Evolutionary conservation across 2,888 invertebrate species (phyloP).

Genomic region (Arrhopalites spinosus): DNA sequence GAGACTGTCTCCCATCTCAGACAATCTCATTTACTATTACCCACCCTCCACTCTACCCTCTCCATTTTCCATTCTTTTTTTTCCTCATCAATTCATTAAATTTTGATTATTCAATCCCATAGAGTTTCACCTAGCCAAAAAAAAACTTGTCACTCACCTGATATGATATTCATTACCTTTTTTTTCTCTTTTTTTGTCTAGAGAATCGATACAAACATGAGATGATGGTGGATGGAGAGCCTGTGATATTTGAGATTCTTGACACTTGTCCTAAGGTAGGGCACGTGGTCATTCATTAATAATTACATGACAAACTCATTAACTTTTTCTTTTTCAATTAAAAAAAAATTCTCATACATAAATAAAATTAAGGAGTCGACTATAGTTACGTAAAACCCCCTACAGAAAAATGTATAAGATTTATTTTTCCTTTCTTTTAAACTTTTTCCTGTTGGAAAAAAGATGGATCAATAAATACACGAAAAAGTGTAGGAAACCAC

Average conservation of each 20-base stretch:
- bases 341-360: neutral
- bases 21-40: too few species aligned
- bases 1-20: too few species aligned
- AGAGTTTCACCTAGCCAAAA: constrained; percentile 21
- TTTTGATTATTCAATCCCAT: constrained; percentile 31
- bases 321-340: neutral
- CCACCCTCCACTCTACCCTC: neutral
- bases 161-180: constrained; percentile 26
- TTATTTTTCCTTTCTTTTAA: too few species aligned
- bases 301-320: neutral
- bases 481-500: too few species aligned
- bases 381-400: too few species aligned
- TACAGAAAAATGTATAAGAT: too few species aligned
- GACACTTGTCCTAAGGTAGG: constrained; percentile 86
- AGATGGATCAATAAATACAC: too few species aligned
- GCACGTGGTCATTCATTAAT: too few species aligned
- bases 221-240: constrained; percentile 83
- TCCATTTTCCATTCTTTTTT: constrained; percentile 27
- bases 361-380: neutral
- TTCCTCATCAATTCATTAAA: constrained; percentile 33
- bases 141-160: constrained; percentile 17
- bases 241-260: constrained; percentile 85
- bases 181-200: constrained; percentile 61
- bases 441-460: too few species aligned
- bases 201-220: constrained; percentile 91